Evolutionary conservation across 2,888 invertebrate genomes (phyloP).

Genomic region (Lacanobia oleracea): DNA sequence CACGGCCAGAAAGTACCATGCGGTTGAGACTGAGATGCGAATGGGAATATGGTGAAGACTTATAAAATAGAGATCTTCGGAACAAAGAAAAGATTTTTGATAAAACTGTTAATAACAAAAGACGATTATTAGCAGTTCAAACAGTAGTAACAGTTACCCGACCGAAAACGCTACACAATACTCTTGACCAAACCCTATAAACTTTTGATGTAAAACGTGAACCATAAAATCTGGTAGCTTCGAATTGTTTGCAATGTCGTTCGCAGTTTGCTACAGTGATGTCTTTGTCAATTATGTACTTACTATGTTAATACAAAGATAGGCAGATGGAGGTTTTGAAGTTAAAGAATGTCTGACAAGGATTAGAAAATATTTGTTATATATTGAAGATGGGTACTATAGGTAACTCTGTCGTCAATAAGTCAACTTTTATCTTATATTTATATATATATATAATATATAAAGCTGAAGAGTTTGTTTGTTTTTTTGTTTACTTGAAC

Average conservation of each 20-base stretch:
- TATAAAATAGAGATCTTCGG: too few relatives aligned
- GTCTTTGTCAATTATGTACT: conserved; percentile 57
- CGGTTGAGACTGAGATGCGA: too few relatives aligned
- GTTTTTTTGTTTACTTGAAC: too few relatives aligned
- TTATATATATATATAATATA: too few relatives aligned
- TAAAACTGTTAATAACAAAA: neutral
- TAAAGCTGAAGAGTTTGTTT: too few relatives aligned
- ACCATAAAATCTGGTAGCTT: conserved; percentile 67
- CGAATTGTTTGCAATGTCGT: conserved; percentile 61
- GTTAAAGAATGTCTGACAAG: conserved; percentile 2
- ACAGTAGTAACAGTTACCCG: conserved; percentile 25
- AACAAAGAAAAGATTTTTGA: too few relatives aligned
- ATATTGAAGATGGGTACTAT: neutral
- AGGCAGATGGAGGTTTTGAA: conserved; percentile 6
- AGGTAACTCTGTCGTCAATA: neutral
- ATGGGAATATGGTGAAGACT: too few relatives aligned
- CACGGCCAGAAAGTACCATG: too few relatives aligned
- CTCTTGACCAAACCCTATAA: conserved; percentile 67
- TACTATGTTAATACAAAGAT: conserved; percentile 53
- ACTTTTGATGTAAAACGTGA: conserved; percentile 68
- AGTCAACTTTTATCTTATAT: too few relatives aligned
- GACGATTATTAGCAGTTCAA: conserved; percentile 25
- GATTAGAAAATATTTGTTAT: conserved; percentile 8
- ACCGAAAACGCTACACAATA: conserved; percentile 64
- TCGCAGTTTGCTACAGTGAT: conserved; percentile 58